Percentiles rank a stretch among this genome's conserved stretches.
phyloP scores from a whole-genome alignment of 2,113 vertebrate genomes.

The Nettapus auritus region DNA sequence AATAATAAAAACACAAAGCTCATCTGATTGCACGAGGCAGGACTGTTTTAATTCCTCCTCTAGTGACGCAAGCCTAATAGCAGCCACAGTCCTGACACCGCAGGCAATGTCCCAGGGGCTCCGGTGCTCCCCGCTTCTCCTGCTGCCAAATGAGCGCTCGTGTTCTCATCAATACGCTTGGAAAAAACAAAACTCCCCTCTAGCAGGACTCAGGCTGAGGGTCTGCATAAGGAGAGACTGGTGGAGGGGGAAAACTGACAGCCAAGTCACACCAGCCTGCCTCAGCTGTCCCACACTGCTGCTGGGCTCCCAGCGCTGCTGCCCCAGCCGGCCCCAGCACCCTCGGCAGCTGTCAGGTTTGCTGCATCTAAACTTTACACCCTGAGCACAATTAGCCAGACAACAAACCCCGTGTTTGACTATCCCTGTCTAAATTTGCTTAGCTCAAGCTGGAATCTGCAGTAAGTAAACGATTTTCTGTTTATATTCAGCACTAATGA shows the following conservation, averaged over 20 bases:
- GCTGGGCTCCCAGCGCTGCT: neutral
- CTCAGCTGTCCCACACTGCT: neutral
- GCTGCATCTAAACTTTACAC: slow-evolving; percentile 26
- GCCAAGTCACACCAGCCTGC: neutral
- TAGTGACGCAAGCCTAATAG: neutral
- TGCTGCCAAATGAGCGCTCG: neutral
- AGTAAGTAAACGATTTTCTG: slow-evolving; percentile 67
- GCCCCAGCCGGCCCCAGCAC: neutral
- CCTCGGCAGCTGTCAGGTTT: too few relatives aligned
- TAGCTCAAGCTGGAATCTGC: slow-evolving; percentile 29
- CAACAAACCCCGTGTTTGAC: slow-evolving; percentile 69
- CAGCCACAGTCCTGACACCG: neutral
- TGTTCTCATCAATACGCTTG: neutral
- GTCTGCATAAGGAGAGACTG: neutral
- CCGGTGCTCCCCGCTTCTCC: neutral
- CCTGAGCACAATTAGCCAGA: slow-evolving; percentile 36
- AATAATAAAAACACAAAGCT: neutral
- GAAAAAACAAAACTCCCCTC: accelerated
- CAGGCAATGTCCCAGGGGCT: neutral
- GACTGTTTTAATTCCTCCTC: neutral
- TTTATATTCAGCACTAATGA: slow-evolving; percentile 68
- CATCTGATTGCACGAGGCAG: neutral
- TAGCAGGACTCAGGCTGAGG: neutral
- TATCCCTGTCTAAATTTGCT: slow-evolving; percentile 71
- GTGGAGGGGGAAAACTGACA: neutral